Conservation (phyloP, 2,797 vertebrate species). For the Denticeps clupeoides region DNA sequence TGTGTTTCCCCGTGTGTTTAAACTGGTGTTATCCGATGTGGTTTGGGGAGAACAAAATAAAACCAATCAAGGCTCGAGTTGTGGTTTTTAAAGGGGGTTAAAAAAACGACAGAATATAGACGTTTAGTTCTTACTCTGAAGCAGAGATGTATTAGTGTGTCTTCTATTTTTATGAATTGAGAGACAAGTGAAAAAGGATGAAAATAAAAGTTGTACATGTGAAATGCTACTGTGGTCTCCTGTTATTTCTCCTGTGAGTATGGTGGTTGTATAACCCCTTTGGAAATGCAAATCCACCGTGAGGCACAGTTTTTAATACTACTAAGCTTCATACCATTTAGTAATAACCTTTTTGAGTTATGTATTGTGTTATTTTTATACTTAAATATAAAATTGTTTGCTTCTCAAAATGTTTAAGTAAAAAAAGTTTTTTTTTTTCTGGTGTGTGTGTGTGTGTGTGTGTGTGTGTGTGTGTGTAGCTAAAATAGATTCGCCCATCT, state of each 20-base stretch:
- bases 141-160: slow-evolving; percentile 38
- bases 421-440: too few species aligned
- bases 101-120: slow-evolving; percentile 26
- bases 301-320: too few species aligned
- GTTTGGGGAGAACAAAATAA: slow-evolving; percentile 11
- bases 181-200: slow-evolving; percentile 19
- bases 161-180: slow-evolving; percentile 52
- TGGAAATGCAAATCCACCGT: too few species aligned
- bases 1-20: slow-evolving; percentile 46
- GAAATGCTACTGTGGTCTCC: slow-evolving; percentile 27
- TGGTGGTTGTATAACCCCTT: not conserved
- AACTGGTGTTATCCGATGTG: slow-evolving; percentile 36
- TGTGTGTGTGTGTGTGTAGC: too few species aligned
- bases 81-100: slow-evolving; percentile 25
- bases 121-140: slow-evolving; percentile 25
- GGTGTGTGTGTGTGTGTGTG: too few species aligned
- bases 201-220: slow-evolving; percentile 59
- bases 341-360: too few species aligned
- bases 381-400: too few species aligned
- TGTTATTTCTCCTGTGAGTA: not conserved
- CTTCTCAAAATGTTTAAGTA: too few species aligned
- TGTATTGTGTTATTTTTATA: too few species aligned
- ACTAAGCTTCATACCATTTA: too few species aligned
- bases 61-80: not conserved
- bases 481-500: not conserved